phyloP scores from a whole-genome alignment of 2,888 invertebrate species.

The Cheilosia vulpina region DNA sequence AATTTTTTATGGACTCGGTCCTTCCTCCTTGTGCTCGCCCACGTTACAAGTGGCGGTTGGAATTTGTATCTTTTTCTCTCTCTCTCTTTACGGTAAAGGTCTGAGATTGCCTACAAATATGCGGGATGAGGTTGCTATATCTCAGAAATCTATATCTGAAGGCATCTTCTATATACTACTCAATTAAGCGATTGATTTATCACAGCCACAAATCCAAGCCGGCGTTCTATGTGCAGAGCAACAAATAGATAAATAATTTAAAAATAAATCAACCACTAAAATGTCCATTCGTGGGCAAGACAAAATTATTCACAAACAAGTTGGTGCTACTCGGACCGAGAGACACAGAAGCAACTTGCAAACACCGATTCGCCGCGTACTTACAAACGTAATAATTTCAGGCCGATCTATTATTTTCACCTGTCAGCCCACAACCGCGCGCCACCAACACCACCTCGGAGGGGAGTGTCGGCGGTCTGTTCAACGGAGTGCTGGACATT shows the following conservation, averaged over 20 bases:
- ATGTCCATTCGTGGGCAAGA: conserved; percentile 26
- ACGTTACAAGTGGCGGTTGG: conserved; percentile 14
- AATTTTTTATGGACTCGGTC: conserved; percentile 54
- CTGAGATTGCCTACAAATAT: conserved; percentile 8
- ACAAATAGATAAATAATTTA: conserved; percentile 62
- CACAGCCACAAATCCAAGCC: conserved; percentile 14
- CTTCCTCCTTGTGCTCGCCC: conserved; percentile 38
- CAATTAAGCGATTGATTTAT: conserved; percentile 56
- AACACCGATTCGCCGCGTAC: conserved; percentile 71
- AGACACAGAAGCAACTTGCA: conserved; percentile 70
- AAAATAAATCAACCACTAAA: conserved; percentile 60
- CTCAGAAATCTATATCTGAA: conserved; percentile 45
- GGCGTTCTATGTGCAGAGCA: conserved; percentile 25
- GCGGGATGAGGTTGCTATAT: background rate
- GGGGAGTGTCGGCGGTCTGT: conserved; percentile 42
- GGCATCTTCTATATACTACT: conserved; percentile 46
- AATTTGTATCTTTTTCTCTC: background rate
- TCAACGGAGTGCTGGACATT: conserved; percentile 28
- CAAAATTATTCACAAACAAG: conserved; percentile 53
- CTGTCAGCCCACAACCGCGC: conserved; percentile 76
- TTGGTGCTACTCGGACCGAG: background rate
- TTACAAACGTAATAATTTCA: conserved; percentile 73
- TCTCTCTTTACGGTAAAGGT: background rate
- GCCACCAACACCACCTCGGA: conserved; percentile 44
- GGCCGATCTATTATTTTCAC: conserved; percentile 78